These are phyloP conservation scores for Nothocercus julius DNA, from an alignment of 2,113 vertebrate genomes.

Conservation along the genomic window DNA sequence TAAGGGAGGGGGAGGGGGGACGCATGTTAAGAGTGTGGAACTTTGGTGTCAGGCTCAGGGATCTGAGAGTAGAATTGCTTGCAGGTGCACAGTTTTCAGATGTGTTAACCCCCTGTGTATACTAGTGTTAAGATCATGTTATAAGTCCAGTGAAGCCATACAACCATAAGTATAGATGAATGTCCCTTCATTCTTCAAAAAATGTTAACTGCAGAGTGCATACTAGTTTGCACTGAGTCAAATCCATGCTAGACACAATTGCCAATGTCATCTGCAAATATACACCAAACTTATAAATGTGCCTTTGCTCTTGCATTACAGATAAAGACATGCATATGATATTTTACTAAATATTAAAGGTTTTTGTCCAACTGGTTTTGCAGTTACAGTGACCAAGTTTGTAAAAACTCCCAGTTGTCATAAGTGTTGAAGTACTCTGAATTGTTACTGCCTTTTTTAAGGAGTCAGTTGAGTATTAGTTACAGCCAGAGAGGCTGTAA, in stretches of 20 bases:
- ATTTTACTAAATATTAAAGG: background rate
- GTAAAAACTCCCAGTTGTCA: background rate
- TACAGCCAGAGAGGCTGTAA: background rate
- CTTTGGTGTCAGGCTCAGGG: background rate
- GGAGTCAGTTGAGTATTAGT: background rate
- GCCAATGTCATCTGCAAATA: background rate
- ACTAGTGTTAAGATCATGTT: background rate
- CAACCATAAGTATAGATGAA: background rate
- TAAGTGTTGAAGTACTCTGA: background rate
- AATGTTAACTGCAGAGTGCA: background rate
- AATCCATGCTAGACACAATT: no score
- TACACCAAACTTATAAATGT: background rate
- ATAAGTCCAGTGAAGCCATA: background rate
- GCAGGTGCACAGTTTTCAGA: background rate
- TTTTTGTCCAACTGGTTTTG: background rate
- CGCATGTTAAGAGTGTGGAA: background rate
- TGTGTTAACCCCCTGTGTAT: background rate
- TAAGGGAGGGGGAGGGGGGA: background rate
- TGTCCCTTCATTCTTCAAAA: background rate
- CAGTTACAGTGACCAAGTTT: background rate
- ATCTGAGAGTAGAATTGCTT: background rate
- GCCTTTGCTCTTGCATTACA: background rate
- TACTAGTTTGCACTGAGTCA: background rate
- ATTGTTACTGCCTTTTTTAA: background rate
- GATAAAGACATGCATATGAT: no score